phyloP scores from a whole-genome alignment of 2,113 vertebrate genomes.

The Malurus alboscapulatus region DNA sequence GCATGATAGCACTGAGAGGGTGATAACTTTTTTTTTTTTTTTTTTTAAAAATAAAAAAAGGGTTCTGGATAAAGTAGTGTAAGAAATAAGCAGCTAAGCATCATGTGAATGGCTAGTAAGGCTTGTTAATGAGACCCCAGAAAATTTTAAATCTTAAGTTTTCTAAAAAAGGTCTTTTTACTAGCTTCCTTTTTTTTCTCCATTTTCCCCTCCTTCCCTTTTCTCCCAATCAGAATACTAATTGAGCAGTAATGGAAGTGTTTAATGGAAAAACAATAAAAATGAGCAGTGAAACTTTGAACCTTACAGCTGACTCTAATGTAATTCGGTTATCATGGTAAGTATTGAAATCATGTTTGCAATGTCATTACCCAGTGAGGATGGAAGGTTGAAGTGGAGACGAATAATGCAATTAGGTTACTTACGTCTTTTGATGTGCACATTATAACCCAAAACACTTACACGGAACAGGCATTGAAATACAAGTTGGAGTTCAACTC shows the following conservation, averaged over 20 bases:
- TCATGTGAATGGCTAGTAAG: not conserved
- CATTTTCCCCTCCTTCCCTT: not conserved
- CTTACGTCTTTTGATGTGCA: not conserved
- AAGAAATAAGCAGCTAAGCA: not conserved
- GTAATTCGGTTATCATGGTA: not conserved
- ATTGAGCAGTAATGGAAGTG: not conserved
- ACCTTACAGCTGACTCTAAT: not conserved
- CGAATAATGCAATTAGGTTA: not conserved
- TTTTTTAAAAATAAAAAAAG: not conserved
- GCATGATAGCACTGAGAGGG: not conserved
- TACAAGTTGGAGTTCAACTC: not conserved
- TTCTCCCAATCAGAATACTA: not conserved
- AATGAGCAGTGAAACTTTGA: slow-evolving; percentile 23
- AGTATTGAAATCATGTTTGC: not conserved
- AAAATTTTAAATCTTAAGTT: not conserved
- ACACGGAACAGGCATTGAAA: not conserved
- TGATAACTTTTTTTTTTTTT: not conserved
- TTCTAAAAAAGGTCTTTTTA: not conserved
- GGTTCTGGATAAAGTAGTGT: not conserved
- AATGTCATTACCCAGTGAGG: not conserved
- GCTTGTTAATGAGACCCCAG: not conserved
- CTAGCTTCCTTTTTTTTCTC: not conserved
- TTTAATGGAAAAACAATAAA: slow-evolving; percentile 34
- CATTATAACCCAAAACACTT: not conserved
- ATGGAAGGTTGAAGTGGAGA: not conserved